Evolutionary conservation across 2,888 invertebrate genomes (phyloP).

Genomic region (Drosophila basisetae): DNA sequence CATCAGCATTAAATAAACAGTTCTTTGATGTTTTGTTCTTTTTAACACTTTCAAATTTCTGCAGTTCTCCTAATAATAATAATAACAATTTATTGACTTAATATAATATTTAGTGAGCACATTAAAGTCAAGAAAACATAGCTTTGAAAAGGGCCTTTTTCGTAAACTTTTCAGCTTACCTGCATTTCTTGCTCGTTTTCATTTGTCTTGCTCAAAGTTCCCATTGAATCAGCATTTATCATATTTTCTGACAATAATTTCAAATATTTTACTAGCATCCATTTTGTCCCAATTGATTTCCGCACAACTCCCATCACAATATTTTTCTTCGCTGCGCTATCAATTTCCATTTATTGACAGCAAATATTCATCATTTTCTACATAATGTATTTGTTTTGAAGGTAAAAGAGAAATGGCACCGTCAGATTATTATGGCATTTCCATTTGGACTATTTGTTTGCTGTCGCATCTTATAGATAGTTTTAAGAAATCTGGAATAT

Average conservation of each 20-base stretch:
- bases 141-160: neutral
- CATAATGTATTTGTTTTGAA: constrained; percentile 1
- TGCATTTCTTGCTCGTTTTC: neutral
- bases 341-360: constrained; percentile 71
- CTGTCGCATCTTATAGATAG: constrained; percentile 41
- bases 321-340: constrained; percentile 44
- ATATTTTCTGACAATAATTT: constrained; percentile 30
- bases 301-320: neutral
- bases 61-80: neutral
- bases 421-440: constrained; percentile 3
- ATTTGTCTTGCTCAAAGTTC: neutral
- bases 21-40: constrained; percentile 38
- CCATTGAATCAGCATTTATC: constrained; percentile 44
- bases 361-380: constrained; percentile 32
- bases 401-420: neutral
- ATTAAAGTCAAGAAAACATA: rapidly evolving
- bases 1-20: constrained; percentile 36
- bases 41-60: constrained; percentile 28
- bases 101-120: neutral
- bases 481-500: neutral
- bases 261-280: constrained; percentile 32
- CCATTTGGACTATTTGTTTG: constrained; percentile 14
- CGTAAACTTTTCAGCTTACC: neutral
- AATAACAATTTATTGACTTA: neutral
- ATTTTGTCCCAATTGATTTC: constrained; percentile 65